Base-by-base conservation (phyloP, 1,140 invertebrate species). In the Battus philenor region DNA sequence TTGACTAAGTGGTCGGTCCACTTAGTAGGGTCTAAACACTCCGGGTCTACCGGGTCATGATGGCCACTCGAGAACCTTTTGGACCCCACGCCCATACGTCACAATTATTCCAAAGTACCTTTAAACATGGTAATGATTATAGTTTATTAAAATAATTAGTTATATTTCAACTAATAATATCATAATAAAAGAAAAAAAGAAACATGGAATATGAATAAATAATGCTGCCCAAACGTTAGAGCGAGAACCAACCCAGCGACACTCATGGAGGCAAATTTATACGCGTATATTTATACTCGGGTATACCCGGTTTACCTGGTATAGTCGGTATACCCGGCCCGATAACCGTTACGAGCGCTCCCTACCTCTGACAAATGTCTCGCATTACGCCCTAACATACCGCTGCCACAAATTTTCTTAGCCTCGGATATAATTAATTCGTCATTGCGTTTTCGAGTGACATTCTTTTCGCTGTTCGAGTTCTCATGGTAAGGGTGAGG, bases 391-490 rank as follows among this genome's bases (percentile, higher is more conserved):
- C 16, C 26, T 43, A 27, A 38, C 39, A 33, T 15, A 26, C 48
- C 18, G 41, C n/a, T 39, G 33, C 33, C 33, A 36, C 33, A 36
- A 36, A 36, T 36, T 22, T 36, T 36, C 33, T 36, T 36, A 36
- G 33, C 16, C 33, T 36, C 17, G 27, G 45, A 50, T 45, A 38
- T 50, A 44, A 50, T 50, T 36, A 50, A 44, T 50, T 44, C 33
- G 11, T 31, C 43, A 49, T 43, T 39, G 18, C 20, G 39, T 11
- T 36, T 7, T 9, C 10, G 15, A 0, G 9, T 9, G 33, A 18
- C 16, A 36, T 36, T 17, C 33, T 33, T 33, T 24, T 29, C 17
- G n/a, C 9, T 36, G 31, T 36, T 36, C 33, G 33, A 36, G 33
- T 36, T 36, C 6, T 11, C 17, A 6, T 36, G 17, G 10, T 36